These are phyloP conservation scores for Danio tinwini DNA, from an alignment of 2,797 vertebrate species.

Conservation along the genomic window DNA sequence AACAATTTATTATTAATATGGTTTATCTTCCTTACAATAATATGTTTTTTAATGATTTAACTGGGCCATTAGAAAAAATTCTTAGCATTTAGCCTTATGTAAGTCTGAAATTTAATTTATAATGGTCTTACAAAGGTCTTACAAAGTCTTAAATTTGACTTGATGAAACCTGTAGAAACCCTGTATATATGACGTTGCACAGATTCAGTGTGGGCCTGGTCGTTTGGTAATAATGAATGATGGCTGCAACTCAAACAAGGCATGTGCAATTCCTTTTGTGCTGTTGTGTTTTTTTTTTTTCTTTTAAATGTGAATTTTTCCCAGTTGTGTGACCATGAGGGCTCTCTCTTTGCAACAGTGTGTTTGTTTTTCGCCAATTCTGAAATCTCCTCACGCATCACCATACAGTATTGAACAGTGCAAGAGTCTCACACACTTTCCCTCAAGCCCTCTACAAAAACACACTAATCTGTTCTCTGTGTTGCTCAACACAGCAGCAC, in stretches of 20 bases:
- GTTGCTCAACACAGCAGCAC: constrained; percentile 94
- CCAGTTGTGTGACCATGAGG: background rate
- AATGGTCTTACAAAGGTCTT: no score
- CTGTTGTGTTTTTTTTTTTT: background rate
- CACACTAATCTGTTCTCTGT: constrained; percentile 89
- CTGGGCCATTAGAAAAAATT: no score
- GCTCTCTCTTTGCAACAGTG: background rate
- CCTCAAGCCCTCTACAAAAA: constrained; percentile 54
- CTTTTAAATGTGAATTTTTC: background rate
- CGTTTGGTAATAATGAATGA: background rate
- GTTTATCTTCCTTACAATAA: no score
- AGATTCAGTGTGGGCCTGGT: constrained; percentile 21
- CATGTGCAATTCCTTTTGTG: background rate
- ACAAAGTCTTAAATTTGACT: no score
- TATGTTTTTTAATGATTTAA: no score
- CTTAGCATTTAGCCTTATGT: no score
- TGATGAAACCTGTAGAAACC: no score
- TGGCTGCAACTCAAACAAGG: background rate
- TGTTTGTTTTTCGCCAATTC: constrained; percentile 19
- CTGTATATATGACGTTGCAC: no score
- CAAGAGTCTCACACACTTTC: constrained; percentile 21
- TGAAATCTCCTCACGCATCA: constrained; percentile 4
- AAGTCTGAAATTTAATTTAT: no score
- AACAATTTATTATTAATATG: no score
- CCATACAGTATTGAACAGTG: constrained; percentile 15